Percentiles rank a stretch among this genome's conserved stretches.
Evolutionary conservation across 1,140 invertebrate genomes (phyloP).

Genomic region (Phymorhynchus buccinoides): DNA sequence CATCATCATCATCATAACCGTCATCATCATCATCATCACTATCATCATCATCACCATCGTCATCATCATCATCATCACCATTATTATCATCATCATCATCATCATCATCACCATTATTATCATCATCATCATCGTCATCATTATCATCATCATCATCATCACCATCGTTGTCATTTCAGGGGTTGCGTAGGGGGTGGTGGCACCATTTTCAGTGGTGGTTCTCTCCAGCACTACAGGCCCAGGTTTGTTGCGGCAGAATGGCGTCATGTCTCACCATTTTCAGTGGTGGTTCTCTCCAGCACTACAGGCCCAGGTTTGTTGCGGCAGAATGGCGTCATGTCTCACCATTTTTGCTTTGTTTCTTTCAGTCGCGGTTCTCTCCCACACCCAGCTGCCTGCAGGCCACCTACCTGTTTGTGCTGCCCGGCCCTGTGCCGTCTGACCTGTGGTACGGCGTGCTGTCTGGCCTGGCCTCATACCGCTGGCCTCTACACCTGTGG

Average conservation of each 20-base stretch:
- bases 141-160: not conserved
- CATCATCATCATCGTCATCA: not conserved
- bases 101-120: not conserved
- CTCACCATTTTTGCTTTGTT: too few relatives aligned
- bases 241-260: too few relatives aligned
- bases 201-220: too few relatives aligned
- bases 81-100: not conserved
- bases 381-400: not conserved
- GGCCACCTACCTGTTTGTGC: conserved; percentile 10
- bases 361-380: conserved; percentile 11
- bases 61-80: not conserved
- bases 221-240: too few relatives aligned
- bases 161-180: not conserved
- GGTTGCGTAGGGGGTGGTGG: too few relatives aligned
- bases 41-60: not conserved
- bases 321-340: too few relatives aligned
- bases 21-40: not conserved
- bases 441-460: conserved; percentile 2
- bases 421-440: not conserved
- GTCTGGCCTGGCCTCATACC: not conserved
- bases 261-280: too few relatives aligned
- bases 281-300: too few relatives aligned
- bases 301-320: too few relatives aligned
- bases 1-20: too few relatives aligned
- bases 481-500: conserved; percentile 28